A percentile compares a stretch with the other conserved stretches of the same genome.
These are phyloP conservation scores for Clarias platycephalus DNA, from an alignment of 2,797 vertebrate genomes.

Conservation along the genomic window DNA sequence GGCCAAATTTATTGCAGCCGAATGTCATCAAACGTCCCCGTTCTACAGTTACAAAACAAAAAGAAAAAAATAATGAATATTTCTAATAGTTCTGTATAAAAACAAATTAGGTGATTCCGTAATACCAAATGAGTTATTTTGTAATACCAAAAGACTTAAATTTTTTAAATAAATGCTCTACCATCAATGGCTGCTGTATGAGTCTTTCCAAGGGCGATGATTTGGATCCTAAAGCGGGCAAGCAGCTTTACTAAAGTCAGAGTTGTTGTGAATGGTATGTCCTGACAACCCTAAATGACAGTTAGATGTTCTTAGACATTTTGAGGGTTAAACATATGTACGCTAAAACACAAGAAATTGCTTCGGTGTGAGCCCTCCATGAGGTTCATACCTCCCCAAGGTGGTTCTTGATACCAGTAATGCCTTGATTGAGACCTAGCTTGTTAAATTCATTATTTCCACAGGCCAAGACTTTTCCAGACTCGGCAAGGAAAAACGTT, in stretches of 20 bases:
- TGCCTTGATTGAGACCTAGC: slow-evolving; percentile 91
- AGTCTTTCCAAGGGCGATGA: slow-evolving; percentile 88
- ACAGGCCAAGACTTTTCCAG: slow-evolving; percentile 94
- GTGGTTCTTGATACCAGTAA: slow-evolving; percentile 93
- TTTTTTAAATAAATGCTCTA: slow-evolving; percentile 57
- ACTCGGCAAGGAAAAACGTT: slow-evolving; percentile 92
- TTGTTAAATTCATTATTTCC: slow-evolving; percentile 98
- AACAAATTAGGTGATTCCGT: neutral
- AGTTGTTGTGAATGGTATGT: slow-evolving; percentile 89
- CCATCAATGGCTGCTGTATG: slow-evolving; percentile 96
- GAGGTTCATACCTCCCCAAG: slow-evolving; percentile 69
- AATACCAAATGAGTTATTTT: neutral
- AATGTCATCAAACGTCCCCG: slow-evolving; percentile 93
- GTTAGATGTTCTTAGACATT: neutral
- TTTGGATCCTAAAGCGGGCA: slow-evolving; percentile 89
- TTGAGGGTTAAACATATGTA: neutral
- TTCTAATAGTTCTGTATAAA: neutral
- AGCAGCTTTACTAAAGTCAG: slow-evolving; percentile 93
- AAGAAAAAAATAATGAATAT: neutral
- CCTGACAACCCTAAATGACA: slow-evolving; percentile 80
- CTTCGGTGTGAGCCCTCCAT: neutral
- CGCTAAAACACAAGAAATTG: slow-evolving; percentile 5
- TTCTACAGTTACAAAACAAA: slow-evolving; percentile 68
- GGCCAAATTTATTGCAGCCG: slow-evolving; percentile 95
- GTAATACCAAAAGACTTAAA: neutral